phyloP scores from a whole-genome alignment of 2,888 invertebrate species.

The Beris morrisii region DNA sequence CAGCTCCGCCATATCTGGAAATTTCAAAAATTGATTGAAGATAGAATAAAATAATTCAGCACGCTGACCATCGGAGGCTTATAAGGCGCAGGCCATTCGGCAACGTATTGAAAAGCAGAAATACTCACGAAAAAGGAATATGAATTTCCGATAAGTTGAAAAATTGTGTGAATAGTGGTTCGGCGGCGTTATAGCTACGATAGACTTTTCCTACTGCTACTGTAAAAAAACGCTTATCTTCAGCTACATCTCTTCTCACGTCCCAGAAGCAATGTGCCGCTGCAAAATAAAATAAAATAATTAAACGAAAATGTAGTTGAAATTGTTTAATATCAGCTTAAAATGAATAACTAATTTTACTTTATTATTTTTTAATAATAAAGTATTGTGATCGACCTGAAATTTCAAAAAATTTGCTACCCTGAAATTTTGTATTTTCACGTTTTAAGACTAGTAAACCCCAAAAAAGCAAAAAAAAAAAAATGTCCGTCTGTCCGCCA shows the following conservation, averaged over 20 bases:
- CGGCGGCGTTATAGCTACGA: slow-evolving; percentile 33
- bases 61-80: too few relatives aligned
- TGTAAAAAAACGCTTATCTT: neutral
- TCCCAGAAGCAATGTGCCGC: slow-evolving; percentile 40
- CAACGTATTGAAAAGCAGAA: neutral
- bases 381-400: too few relatives aligned
- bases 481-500: too few relatives aligned
- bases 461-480: too few relatives aligned
- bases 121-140: slow-evolving; percentile 37
- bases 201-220: slow-evolving; percentile 19
- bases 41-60: too few relatives aligned
- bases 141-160: slow-evolving; percentile 38
- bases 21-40: neutral
- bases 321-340: too few relatives aligned
- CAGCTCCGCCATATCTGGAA: slow-evolving; percentile 40
- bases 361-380: too few relatives aligned
- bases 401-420: too few relatives aligned
- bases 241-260: neutral
- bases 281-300: slow-evolving; percentile 1
- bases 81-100: too few relatives aligned
- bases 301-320: neutral
- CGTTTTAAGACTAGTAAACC: too few relatives aligned
- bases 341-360: too few relatives aligned
- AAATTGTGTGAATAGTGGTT: slow-evolving; percentile 35
- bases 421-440: too few relatives aligned